Base-by-base conservation (phyloP, 2,797 vertebrate genomes). In the Gymnoscopelus braueri region DNA sequence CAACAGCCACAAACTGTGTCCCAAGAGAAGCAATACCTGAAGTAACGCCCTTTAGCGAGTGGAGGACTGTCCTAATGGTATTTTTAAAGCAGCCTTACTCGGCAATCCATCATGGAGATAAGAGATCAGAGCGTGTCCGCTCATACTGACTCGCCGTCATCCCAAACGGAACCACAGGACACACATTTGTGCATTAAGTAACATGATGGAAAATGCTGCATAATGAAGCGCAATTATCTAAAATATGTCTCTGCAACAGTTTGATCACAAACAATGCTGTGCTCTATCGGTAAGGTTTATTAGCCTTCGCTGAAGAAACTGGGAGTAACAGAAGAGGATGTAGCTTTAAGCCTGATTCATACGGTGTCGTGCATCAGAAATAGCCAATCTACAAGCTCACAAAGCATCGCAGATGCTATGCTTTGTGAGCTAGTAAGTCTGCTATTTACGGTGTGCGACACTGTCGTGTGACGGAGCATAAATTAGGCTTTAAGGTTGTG, bases 101-200 rank as follows among this genome's bases (percentile, higher is more conserved):
- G 73, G 83, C 81, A 83, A 94, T 94, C 92, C 90, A 92, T 94
- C 93, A 93, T 80, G 71, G 63, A 85, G 92, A 93, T 91, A 93
- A 2, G 83, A 71, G 76, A 91, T 93, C 91, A 71, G 63, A 75
- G 63, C 32, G 56, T 61, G 77, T 80, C 80, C 62, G 69, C 71
- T 80, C 71, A 58, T 39, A 63, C 80, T 44, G 79, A 80, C 77
- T 70, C 19, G 19, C 63, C 58, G 29, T 78, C 83, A 67, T 78
- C 77, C 69, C 70, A 76, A 57, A 63, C 75, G 75, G 73, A 66
- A 63, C 69, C 32, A 23, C 47, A 19, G 19, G 35, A 47, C 66
- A 70, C 71, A 54, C 64, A 68, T 73, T 71, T 63, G 74, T 77
- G 55, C 71, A 71, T 14, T 15, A 19, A 57, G 56, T 78, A 70